Percentiles rank a stretch among this genome's conserved stretches.
Conservation (phyloP, 2,888 invertebrate genomes). For the Trachelus iudaicus region DNA sequence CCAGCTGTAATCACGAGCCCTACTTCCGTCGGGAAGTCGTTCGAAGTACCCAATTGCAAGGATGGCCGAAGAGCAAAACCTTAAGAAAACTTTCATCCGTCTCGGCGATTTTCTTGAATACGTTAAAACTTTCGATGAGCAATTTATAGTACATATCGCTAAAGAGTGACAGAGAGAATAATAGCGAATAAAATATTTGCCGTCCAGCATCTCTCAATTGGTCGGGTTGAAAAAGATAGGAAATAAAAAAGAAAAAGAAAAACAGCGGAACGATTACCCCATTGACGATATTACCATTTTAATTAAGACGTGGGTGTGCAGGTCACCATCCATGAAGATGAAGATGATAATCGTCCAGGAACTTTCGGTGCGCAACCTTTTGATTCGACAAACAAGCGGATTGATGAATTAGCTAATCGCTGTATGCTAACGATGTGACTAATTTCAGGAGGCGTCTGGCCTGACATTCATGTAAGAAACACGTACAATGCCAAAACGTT, state of each 20-base stretch:
- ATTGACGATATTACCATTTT: conserved; percentile 35
- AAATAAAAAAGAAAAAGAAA: conserved; percentile 12
- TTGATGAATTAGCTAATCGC: conserved; percentile 39
- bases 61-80: not conserved
- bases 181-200: not conserved
- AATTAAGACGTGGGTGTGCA: conserved; percentile 35
- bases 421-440: conserved; percentile 17
- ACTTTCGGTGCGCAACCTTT: conserved; percentile 18
- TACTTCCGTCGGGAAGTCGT: not conserved
- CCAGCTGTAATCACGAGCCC: not conserved
- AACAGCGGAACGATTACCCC: conserved; percentile 30
- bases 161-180: not conserved
- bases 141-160: not conserved
- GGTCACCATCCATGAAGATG: not conserved
- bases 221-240: not conserved
- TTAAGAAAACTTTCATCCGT: not conserved
- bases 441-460: conserved; percentile 13
- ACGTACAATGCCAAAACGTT: conserved; percentile 8
- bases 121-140: not conserved
- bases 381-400: conserved; percentile 27
- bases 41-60: not conserved
- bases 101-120: not conserved
- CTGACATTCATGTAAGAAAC: conserved; percentile 21
- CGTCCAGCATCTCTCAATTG: not conserved
- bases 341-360: conserved; percentile 17